Evolutionary conservation across 2,888 invertebrate genomes (phyloP), one percentile per base, ranked within the genome.

Genomic region (Diplolepis rosae): DNA sequence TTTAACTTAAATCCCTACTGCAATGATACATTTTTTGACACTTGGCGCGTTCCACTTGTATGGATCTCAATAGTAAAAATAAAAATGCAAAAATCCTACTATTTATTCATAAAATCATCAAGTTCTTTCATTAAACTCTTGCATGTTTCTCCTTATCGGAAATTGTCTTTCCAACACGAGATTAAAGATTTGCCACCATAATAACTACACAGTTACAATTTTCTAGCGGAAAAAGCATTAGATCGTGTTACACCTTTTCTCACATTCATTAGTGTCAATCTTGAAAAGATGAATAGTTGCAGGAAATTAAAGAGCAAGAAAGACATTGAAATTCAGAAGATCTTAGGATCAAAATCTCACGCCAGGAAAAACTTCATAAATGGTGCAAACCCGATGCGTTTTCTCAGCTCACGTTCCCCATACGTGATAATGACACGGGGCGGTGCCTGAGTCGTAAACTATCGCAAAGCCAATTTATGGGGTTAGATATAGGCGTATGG

Each of bases 371-470:
- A 75, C 70, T 68, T 42, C 50, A 24, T 42, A 35, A 32, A 30
- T 65, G 66, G 48, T 50, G 45, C 67, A 32, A 69, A 69, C 72
- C 32, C 39, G 39, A 68, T 61, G 73, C 70, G 61, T 68, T 68
- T 76, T 70, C 73, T 65, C 67, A 70, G 75, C 73, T 74, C 73
- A 72, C 73, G 75, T 77, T 75, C 73, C 54, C 69, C 77, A 77
- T 75, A 75, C 80, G 84, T 84, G 84, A 85, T 87, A 87, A 87
- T 86, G 86, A 87, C 82, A 84, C 82, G 83, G 83, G 86, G 87
- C 86, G 86, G 84, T 83, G 79, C 86, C 39, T 78, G 81, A 77
- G 80, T 84, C 86, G 85, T 87, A 87, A 87, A 87, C 80, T 84
- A 86, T 86, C 84, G 82, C 82, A 77, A 50, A 78, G 80, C 80